Evolutionary conservation across 2,888 invertebrate genomes (phyloP).

Genomic region (Ochropleura plecta): DNA sequence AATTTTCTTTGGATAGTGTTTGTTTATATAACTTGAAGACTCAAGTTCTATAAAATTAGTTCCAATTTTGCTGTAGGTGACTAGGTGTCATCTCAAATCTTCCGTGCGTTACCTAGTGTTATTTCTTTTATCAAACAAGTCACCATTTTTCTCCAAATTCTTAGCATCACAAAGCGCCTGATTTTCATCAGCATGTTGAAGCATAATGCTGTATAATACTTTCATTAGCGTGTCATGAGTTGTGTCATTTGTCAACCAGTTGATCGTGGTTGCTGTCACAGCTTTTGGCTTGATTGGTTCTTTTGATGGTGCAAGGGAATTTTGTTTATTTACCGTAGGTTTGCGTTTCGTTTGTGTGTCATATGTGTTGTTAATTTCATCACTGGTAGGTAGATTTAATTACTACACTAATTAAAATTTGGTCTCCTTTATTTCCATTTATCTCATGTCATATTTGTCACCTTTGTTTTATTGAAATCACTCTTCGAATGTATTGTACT

Average conservation of each 20-base stretch:
- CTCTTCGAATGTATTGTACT: background rate
- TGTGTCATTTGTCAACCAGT: conserved; percentile 64
- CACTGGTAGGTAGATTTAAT: background rate
- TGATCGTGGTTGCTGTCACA: conserved; percentile 53
- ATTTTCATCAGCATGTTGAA: conserved; percentile 53
- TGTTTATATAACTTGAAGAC: too few species aligned
- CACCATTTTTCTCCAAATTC: conserved; percentile 23
- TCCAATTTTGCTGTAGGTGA: background rate
- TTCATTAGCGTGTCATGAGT: conserved; percentile 62
- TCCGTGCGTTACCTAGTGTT: background rate
- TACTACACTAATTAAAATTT: background rate
- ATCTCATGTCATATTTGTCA: background rate
- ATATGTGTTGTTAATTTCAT: background rate
- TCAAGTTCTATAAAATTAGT: background rate
- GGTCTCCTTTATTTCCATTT: background rate
- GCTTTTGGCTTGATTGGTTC: conserved; percentile 66
- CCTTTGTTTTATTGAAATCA: background rate
- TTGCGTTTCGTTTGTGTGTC: background rate
- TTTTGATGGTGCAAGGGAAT: conserved; percentile 35
- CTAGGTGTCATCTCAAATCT: background rate
- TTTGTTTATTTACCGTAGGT: conserved; percentile 10
- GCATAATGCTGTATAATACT: conserved; percentile 68
- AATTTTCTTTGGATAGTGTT: background rate
- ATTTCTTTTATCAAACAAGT: background rate
- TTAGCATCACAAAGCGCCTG: conserved; percentile 56